Conservation (phyloP, 2,888 invertebrate genomes). For the Oxystoma pomonae region DNA sequence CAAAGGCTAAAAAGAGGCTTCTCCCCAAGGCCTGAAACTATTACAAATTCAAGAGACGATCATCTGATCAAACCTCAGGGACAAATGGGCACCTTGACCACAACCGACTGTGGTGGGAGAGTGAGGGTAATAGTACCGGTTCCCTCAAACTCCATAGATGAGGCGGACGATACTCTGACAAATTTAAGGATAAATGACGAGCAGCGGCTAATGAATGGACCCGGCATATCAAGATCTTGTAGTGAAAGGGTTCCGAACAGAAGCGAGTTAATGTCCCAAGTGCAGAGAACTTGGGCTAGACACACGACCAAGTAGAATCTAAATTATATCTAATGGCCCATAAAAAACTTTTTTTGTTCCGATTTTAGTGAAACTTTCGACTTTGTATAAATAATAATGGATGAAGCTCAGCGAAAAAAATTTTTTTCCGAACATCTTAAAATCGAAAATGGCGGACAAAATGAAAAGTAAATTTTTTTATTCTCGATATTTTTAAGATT, state of each 20-base stretch:
- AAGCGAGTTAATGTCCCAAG: constrained; percentile 79
- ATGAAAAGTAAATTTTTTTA: no score
- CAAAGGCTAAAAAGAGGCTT: constrained; percentile 28
- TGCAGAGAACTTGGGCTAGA: constrained; percentile 79
- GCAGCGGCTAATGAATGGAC: constrained; percentile 52
- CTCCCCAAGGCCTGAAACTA: constrained; percentile 16
- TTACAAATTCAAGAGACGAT: constrained; percentile 1
- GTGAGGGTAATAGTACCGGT: constrained; percentile 61
- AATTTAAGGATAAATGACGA: constrained; percentile 57
- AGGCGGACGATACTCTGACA: constrained; percentile 42
- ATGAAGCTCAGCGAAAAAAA: no score
- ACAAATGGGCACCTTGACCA: constrained; percentile 59
- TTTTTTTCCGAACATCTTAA: no score
- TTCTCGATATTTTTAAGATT: no score
- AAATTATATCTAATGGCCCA: no score
- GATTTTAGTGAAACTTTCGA: no score
- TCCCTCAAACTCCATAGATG: constrained; percentile 42
- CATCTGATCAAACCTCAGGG: constrained; percentile 66
- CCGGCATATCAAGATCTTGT: constrained; percentile 68
- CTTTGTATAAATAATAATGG: no score
- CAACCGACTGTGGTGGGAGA: constrained; percentile 58
- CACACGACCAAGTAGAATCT: constrained; percentile 83
- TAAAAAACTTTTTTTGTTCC: no score
- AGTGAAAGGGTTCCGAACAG: constrained; percentile 84
- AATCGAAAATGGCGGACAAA: no score